Evolutionary conservation across 1,140 invertebrate species (phyloP).

Genomic region (Drosophila tropicalis): DNA sequence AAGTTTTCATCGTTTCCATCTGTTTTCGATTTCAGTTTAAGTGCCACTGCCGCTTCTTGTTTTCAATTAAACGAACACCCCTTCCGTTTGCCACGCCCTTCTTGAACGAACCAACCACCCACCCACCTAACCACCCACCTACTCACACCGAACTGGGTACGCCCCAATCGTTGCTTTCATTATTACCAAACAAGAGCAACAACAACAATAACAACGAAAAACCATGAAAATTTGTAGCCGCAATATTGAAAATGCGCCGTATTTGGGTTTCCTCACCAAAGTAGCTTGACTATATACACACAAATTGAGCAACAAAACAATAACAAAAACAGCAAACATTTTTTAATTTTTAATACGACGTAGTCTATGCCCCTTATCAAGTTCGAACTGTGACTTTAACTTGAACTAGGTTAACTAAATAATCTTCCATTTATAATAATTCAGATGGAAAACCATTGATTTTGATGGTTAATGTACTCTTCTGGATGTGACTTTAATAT

Average conservation of each 20-base stretch:
- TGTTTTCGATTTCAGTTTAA: constrained; percentile 75
- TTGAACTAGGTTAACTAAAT: no score
- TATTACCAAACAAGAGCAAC: constrained; percentile 76
- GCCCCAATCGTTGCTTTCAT: constrained; percentile 73
- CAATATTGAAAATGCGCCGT: constrained; percentile 77
- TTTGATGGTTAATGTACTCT: no score
- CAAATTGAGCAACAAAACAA: constrained; percentile 73
- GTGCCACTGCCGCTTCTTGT: constrained; percentile 65
- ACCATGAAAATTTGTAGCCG: constrained; percentile 77
- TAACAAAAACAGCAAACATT: neutral
- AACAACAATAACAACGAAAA: constrained; percentile 57
- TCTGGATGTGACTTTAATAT: neutral
- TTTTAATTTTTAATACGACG: neutral
- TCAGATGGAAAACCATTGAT: neutral
- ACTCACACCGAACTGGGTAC: constrained; percentile 18
- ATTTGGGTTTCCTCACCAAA: constrained; percentile 62
- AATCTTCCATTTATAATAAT: no score
- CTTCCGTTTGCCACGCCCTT: constrained; percentile 2
- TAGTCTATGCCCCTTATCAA: neutral
- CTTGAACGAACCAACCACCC: neutral
- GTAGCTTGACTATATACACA: constrained; percentile 36
- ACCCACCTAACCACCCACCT: neutral
- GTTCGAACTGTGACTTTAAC: no score
- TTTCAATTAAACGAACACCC: constrained; percentile 79
- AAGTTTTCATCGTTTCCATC: constrained; percentile 73